Evolutionary conservation across 2,888 invertebrate species (phyloP).

Genomic region (Mimachlamys varia): DNA sequence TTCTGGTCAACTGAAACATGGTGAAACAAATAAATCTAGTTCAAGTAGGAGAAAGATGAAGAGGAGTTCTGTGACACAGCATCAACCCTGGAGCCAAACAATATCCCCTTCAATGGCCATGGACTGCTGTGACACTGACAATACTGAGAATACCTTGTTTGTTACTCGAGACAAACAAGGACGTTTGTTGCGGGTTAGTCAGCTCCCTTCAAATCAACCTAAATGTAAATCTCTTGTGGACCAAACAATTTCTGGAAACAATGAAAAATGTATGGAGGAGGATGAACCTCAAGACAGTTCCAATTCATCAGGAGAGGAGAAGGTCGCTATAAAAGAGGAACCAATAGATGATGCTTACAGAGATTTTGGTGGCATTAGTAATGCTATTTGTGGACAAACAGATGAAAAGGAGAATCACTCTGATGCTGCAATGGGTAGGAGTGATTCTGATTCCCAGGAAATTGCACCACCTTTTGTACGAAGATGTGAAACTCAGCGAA

Average conservation of each 20-base stretch:
- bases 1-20: background rate
- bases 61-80: conserved; percentile 4
- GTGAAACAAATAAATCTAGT: background rate
- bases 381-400: background rate
- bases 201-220: background rate
- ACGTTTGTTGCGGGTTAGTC: background rate
- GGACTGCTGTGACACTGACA: background rate
- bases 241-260: background rate
- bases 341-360: background rate
- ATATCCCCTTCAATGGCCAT: background rate
- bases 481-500: background rate
- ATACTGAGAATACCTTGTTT: background rate
- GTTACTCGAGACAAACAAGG: conserved; percentile 3
- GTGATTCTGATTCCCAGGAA: background rate
- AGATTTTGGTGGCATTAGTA: background rate
- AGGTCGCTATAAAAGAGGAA: background rate
- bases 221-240: background rate
- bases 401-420: background rate
- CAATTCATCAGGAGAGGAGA: background rate
- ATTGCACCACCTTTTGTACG: background rate
- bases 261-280: background rate
- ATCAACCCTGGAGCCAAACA: background rate
- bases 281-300: background rate
- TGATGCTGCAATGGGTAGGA: background rate
- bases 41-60: conserved; percentile 11